phyloP scores from a whole-genome alignment of 92 coral and sea anemone species.

The Porites evermanni region DNA sequence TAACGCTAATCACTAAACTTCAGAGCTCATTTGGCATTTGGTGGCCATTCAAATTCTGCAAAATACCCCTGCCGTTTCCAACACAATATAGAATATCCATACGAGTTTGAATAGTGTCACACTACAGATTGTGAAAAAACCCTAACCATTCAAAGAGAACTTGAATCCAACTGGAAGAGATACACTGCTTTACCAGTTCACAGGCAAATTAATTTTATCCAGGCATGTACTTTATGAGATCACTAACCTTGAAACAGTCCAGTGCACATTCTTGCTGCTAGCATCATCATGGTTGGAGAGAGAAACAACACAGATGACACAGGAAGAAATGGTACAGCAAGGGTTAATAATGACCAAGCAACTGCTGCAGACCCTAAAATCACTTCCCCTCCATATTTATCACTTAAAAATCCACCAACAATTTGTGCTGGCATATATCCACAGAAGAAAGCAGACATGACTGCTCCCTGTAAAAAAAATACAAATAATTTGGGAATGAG shows the following conservation, averaged over 20 bases:
- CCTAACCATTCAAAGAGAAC: too few species aligned
- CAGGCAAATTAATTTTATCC: not conserved
- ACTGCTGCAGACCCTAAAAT: constrained; percentile 88
- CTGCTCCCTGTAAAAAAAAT: constrained; percentile 73
- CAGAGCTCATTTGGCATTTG: too few species aligned
- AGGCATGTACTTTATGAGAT: too few species aligned
- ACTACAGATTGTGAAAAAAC: too few species aligned
- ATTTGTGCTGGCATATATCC: constrained; percentile 97
- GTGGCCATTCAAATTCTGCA: too few species aligned
- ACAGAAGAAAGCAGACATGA: constrained; percentile 98
- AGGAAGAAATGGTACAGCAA: constrained; percentile 84
- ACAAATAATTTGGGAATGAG: not conserved
- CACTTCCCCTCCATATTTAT: constrained; percentile 92
- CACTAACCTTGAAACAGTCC: constrained; percentile 91
- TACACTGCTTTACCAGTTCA: not conserved
- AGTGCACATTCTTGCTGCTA: constrained; percentile 80
- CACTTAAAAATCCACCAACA: constrained; percentile 97
- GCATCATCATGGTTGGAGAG: constrained; percentile 74
- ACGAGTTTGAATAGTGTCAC: too few species aligned
- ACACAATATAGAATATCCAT: too few species aligned
- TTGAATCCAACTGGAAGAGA: too few species aligned
- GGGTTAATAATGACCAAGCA: constrained; percentile 86
- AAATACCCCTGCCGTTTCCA: too few species aligned
- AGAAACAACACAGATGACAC: constrained; percentile 71
- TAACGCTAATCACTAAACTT: too few species aligned